phyloP scores from a whole-genome alignment of 2,888 invertebrate genomes.

The Sarcophaga carnaria region DNA sequence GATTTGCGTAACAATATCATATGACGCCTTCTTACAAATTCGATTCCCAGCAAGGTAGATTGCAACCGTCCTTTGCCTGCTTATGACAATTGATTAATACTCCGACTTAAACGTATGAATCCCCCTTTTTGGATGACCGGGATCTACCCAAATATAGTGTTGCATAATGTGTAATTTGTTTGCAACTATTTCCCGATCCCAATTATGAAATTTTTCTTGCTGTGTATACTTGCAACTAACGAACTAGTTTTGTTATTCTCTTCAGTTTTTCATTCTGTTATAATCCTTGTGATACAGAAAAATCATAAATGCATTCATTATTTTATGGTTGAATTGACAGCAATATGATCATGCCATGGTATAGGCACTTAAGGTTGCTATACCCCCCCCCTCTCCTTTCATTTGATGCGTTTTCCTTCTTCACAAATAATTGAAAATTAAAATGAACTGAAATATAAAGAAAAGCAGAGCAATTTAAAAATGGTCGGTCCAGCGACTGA shows the following conservation, averaged over 20 bases:
- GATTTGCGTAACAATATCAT: too few relatives aligned
- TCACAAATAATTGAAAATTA: neutral
- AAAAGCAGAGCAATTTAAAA: slow-evolving; percentile 43
- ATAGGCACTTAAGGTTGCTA: slow-evolving; percentile 42
- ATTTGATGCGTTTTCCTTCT: neutral
- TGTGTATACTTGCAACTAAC: slow-evolving; percentile 22
- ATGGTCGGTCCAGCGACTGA: neutral
- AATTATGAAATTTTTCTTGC: slow-evolving; percentile 3
- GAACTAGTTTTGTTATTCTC: slow-evolving; percentile 13
- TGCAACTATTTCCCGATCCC: too few relatives aligned
- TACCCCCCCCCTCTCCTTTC: neutral
- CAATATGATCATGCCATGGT: neutral
- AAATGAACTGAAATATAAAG: slow-evolving; percentile 3
- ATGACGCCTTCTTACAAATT: too few relatives aligned
- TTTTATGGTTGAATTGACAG: slow-evolving; percentile 52
- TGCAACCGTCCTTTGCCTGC: too few relatives aligned
- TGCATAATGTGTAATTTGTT: too few relatives aligned
- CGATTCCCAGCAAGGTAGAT: too few relatives aligned
- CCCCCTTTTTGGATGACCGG: too few relatives aligned
- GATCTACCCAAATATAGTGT: too few relatives aligned
- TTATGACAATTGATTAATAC: too few relatives aligned
- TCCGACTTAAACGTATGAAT: too few relatives aligned
- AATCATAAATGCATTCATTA: slow-evolving; percentile 67
- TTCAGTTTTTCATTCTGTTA: neutral
- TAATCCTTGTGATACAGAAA: neutral